These are phyloP conservation scores for Phoronis australis DNA, from an alignment of 2,888 invertebrate species.

Conservation along the genomic window DNA sequence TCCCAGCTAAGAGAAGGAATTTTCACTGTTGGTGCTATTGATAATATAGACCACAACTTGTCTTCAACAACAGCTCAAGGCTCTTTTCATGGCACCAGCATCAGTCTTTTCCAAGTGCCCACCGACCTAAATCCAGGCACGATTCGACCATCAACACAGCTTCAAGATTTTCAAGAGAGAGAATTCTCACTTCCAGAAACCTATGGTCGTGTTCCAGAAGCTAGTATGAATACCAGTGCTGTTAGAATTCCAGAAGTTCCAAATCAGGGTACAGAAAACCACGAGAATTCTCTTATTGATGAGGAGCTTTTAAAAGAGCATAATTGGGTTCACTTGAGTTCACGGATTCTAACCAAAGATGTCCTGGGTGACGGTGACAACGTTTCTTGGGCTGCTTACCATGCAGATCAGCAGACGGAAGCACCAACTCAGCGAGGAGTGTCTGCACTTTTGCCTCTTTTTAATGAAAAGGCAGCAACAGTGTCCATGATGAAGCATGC, in stretches of 20 bases:
- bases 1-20: constrained; percentile 3
- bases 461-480: constrained; percentile 11
- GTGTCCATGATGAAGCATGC: constrained; percentile 11
- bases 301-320: no score
- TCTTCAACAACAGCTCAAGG: constrained; percentile 5
- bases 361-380: background rate
- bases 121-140: constrained; percentile 3
- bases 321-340: no score
- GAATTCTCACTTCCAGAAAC: constrained; percentile 4
- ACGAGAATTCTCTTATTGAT: no score
- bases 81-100: constrained; percentile 15
- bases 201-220: constrained; percentile 4
- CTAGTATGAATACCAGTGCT: background rate
- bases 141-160: background rate
- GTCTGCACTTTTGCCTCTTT: constrained; percentile 6
- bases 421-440: background rate
- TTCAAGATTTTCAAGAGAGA: background rate
- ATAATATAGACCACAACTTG: constrained; percentile 13
- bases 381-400: constrained; percentile 3
- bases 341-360: constrained; percentile 6
- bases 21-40: constrained; percentile 7
- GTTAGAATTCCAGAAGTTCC: background rate
- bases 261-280: no score
- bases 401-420: constrained; percentile 1
- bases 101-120: constrained; percentile 8